phyloP scores from a whole-genome alignment of 2,888 invertebrate genomes.

The Camponotus fellah region DNA sequence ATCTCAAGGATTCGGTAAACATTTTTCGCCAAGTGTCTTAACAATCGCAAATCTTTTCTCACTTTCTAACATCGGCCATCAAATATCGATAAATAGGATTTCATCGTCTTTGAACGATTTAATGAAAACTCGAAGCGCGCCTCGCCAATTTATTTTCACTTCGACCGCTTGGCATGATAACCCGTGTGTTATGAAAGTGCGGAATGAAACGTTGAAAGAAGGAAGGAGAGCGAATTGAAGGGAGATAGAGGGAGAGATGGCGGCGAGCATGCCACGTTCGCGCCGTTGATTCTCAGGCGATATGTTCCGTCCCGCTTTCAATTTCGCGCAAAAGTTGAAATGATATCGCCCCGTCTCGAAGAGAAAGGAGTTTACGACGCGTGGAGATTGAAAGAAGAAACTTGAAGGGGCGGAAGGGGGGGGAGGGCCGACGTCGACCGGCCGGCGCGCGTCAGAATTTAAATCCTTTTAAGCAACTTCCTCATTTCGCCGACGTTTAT shows the following conservation, averaged over 20 bases:
- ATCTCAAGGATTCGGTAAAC: neutral
- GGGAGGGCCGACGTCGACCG: conserved; percentile 9
- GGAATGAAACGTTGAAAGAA: conserved; percentile 29
- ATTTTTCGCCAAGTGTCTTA: neutral
- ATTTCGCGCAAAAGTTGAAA: conserved; percentile 66
- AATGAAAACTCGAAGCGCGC: conserved; percentile 24
- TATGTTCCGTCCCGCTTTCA: conserved; percentile 61
- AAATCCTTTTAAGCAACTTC: conserved; percentile 73
- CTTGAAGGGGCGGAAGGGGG: conserved; percentile 25
- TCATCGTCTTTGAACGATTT: neutral
- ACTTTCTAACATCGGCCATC: conserved; percentile 2
- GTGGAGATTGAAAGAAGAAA: conserved; percentile 64
- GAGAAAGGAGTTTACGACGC: conserved; percentile 62
- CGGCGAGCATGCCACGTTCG: conserved; percentile 43
- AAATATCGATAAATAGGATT: conserved; percentile 31
- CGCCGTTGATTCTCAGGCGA: conserved; percentile 62
- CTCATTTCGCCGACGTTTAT: conserved; percentile 69
- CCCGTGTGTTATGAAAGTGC: conserved; percentile 40
- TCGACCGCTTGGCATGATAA: conserved; percentile 44
- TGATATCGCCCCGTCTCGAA: conserved; percentile 53
- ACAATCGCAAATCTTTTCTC: neutral
- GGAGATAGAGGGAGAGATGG: conserved; percentile 15
- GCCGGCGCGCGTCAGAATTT: conserved; percentile 62
- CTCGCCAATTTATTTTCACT: conserved; percentile 51
- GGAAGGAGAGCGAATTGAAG: conserved; percentile 24